Percentiles rank a stretch among this genome's conserved stretches.
Evolutionary conservation across 2,797 vertebrate species (phyloP).

Genomic region (Potorous gilbertii): DNA sequence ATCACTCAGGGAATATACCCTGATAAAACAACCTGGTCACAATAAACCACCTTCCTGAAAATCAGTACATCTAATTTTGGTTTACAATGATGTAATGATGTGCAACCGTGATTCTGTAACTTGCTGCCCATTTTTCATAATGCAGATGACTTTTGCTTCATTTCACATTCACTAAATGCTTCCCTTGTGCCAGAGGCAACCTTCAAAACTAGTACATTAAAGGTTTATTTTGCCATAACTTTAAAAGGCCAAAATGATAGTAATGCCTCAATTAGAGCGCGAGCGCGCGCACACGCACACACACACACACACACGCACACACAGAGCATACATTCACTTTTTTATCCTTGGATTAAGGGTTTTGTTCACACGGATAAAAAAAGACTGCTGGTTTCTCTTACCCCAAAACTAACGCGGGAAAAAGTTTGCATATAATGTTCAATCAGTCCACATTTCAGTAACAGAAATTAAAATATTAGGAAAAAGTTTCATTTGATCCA

Average conservation of each 20-base stretch:
- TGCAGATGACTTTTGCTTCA: not conserved
- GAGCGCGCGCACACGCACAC: constrained; percentile 12
- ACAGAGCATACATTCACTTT: not conserved
- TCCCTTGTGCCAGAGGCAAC: not conserved
- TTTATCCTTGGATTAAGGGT: not conserved
- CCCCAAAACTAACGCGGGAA: not conserved
- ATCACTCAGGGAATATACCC: constrained; percentile 14
- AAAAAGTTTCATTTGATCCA: constrained; percentile 4
- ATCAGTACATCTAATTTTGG: constrained; percentile 25
- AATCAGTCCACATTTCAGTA: not conserved
- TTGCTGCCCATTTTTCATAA: constrained; percentile 1
- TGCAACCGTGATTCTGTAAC: constrained; percentile 10
- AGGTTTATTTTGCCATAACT: constrained; percentile 32
- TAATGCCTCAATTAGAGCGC: not conserved
- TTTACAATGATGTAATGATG: constrained; percentile 47
- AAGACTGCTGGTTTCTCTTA: not conserved
- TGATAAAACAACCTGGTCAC: not conserved
- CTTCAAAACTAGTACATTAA: constrained; percentile 19
- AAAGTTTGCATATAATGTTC: not conserved
- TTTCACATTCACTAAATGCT: not conserved
- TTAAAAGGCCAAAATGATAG: constrained; percentile 5
- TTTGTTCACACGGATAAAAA: constrained; percentile 5
- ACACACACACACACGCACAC: constrained; percentile 7
- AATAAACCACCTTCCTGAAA: not conserved
- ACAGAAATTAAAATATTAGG: constrained; percentile 18